phyloP scores from a whole-genome alignment of 2,113 vertebrate species.

The Hydrolagus affinis region DNA sequence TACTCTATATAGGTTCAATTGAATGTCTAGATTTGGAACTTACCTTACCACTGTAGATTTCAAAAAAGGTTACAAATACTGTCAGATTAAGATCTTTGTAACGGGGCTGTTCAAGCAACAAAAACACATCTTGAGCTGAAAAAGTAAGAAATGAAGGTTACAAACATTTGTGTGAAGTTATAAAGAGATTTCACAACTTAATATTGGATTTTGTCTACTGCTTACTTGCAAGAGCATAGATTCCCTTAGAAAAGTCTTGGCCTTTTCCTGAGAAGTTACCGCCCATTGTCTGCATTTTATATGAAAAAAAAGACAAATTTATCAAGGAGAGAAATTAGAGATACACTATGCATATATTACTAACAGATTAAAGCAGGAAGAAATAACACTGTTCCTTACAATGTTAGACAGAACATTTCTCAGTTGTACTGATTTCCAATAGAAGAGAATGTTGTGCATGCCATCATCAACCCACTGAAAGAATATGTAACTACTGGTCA shows the following conservation, averaged over 20 bases:
- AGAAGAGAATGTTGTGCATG: too few species aligned
- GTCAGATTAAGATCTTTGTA: slow-evolving; percentile 62
- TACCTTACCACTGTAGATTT: slow-evolving; percentile 97
- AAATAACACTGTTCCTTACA: too few species aligned
- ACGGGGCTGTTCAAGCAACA: slow-evolving; percentile 64
- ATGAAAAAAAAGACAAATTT: slow-evolving; percentile 27
- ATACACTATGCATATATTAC: too few species aligned
- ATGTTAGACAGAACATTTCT: too few species aligned
- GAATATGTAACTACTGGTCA: too few species aligned
- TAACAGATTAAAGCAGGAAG: too few species aligned
- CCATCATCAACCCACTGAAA: too few species aligned
- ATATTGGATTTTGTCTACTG: slow-evolving; percentile 21
- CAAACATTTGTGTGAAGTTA: background rate
- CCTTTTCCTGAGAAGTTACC: slow-evolving; percentile 76
- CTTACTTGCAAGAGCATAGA: slow-evolving; percentile 88
- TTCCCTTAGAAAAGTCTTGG: slow-evolving; percentile 78
- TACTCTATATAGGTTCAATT: background rate
- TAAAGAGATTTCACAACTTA: background rate
- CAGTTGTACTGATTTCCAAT: too few species aligned
- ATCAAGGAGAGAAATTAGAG: too few species aligned
- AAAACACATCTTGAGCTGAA: slow-evolving; percentile 83
- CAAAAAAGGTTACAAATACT: slow-evolving; percentile 86
- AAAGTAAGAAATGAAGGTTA: slow-evolving; percentile 33
- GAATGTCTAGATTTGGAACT: slow-evolving; percentile 26
- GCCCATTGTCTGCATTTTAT: slow-evolving; percentile 78